Percentiles rank a stretch among this genome's conserved stretches.
Evolutionary conservation across 2,113 vertebrate genomes (phyloP).

Genomic region (Lampris incognitus): DNA sequence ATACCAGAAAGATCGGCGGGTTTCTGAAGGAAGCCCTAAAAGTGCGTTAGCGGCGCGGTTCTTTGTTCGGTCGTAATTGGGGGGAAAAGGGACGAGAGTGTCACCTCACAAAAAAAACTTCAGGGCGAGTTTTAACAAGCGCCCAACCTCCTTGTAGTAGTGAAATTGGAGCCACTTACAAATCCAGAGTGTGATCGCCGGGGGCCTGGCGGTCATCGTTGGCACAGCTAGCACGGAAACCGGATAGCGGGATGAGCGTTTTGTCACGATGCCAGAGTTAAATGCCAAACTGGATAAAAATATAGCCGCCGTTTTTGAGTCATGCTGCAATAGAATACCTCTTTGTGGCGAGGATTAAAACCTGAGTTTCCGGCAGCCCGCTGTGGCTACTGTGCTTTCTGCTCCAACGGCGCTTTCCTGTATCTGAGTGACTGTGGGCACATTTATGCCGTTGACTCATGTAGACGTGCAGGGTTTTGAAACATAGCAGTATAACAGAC

Average conservation of each 20-base stretch:
- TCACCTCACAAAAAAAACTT: slow-evolving; percentile 73
- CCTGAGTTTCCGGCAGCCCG: slow-evolving; percentile 26
- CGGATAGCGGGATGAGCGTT: slow-evolving; percentile 34
- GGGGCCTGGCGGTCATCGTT: slow-evolving; percentile 38
- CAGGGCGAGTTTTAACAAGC: slow-evolving; percentile 70
- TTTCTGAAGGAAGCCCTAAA: slow-evolving; percentile 72
- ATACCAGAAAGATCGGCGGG: slow-evolving; percentile 77
- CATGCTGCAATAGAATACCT: slow-evolving; percentile 44
- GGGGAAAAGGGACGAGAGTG: slow-evolving; percentile 74
- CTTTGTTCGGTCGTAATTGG: slow-evolving; percentile 81
- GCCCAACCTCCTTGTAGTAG: slow-evolving; percentile 63
- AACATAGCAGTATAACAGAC: not conserved
- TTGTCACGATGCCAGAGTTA: slow-evolving; percentile 53
- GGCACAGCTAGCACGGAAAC: slow-evolving; percentile 47
- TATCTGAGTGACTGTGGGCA: not conserved
- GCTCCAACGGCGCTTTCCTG: not conserved
- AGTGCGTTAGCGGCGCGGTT: slow-evolving; percentile 52
- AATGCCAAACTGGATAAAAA: slow-evolving; percentile 64
- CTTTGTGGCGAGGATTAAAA: slow-evolving; percentile 19
- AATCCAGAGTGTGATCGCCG: slow-evolving; percentile 50
- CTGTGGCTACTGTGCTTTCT: slow-evolving; percentile 6
- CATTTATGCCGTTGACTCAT: slow-evolving; percentile 13
- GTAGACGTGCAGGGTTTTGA: slow-evolving; percentile 18
- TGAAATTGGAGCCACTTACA: slow-evolving; percentile 73
- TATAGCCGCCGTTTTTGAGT: slow-evolving; percentile 31